A percentile compares a stretch with the other conserved stretches of the same genome.
Evolutionary conservation across 2,113 vertebrate genomes (phyloP).

Genomic region (Microtus pennsylvanicus): DNA sequence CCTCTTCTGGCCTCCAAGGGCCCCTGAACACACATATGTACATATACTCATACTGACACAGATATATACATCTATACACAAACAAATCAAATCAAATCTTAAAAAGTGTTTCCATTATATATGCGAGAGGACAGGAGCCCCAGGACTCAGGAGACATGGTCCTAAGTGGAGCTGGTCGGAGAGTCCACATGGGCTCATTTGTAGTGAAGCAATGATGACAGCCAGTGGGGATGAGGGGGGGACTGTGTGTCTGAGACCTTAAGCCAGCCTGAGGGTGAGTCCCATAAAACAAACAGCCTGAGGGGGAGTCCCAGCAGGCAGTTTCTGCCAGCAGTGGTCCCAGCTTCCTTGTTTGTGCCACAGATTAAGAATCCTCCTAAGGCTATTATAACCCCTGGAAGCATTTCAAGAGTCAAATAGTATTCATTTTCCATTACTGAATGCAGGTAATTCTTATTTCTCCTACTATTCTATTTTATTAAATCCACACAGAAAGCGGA

Average conservation of each 20-base stretch:
- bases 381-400: not conserved
- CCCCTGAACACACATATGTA: not conserved
- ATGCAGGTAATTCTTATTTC: not conserved
- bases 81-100: not conserved
- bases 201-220: not conserved
- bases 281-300: too few relatives aligned
- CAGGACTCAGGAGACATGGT: not conserved
- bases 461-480: not conserved
- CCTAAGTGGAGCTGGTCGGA: not conserved
- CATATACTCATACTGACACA: not conserved
- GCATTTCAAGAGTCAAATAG: not conserved
- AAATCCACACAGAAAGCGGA: not conserved
- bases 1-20: not conserved
- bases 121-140: not conserved
- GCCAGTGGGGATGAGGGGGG: not conserved
- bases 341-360: not conserved
- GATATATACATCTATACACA: not conserved
- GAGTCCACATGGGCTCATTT: not conserved
- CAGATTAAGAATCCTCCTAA: not conserved
- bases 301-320: not conserved
- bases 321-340: not conserved
- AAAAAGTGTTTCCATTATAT: not conserved
- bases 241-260: too few relatives aligned
- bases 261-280: too few relatives aligned
- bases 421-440: not conserved